Evolutionary conservation across 2,113 vertebrate genomes (phyloP).

Genomic region (Labeo rohita): DNA sequence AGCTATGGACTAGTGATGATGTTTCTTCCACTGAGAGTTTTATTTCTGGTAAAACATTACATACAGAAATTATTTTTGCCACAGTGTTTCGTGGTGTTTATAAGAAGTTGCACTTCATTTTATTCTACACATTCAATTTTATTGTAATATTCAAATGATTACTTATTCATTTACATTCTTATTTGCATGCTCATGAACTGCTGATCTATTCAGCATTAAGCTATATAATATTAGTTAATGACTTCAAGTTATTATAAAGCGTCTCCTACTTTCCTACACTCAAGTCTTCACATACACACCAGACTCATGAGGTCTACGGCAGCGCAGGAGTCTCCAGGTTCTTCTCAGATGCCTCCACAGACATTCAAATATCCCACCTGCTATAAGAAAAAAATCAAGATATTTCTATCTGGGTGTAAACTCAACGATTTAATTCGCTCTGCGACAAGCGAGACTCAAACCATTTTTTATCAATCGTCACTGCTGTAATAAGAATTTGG

Average conservation of each 20-base stretch:
- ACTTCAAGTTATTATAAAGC: background rate
- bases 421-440: no score
- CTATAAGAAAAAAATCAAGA: background rate
- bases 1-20: background rate
- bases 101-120: background rate
- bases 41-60: constrained; percentile 7
- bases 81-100: background rate
- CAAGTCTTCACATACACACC: constrained; percentile 4
- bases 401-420: background rate
- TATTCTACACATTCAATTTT: background rate
- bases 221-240: background rate
- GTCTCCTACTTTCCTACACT: no score
- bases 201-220: background rate
- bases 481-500: no score
- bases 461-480: background rate
- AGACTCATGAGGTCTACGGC: background rate
- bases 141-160: background rate
- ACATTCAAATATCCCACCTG: background rate
- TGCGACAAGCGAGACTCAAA: no score
- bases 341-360: background rate
- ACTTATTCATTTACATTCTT: background rate
- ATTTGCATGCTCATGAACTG: background rate
- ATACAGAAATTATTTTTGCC: background rate
- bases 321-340: background rate
- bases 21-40: constrained; percentile 4